These are phyloP conservation scores for Proterorhinus semilunaris DNA, from an alignment of 2,113 vertebrate species.

Conservation along the genomic window DNA sequence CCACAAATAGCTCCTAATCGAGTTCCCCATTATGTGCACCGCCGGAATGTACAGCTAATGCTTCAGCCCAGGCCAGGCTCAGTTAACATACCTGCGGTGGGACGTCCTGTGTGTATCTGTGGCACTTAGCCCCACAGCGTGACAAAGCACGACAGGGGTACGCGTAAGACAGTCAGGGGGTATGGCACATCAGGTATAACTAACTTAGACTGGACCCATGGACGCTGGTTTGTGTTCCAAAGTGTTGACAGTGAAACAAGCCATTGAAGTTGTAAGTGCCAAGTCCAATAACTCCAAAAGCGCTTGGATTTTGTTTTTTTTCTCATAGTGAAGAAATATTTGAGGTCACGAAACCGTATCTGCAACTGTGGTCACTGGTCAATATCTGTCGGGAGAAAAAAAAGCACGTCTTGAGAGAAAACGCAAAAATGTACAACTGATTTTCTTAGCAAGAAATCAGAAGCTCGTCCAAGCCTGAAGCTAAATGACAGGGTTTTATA, in stretches of 20 bases:
- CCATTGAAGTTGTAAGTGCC: neutral
- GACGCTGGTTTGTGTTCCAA: neutral
- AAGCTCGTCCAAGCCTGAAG: too few relatives aligned
- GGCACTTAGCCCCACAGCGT: constrained; percentile 47
- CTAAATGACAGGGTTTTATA: too few relatives aligned
- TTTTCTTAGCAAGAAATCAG: too few relatives aligned
- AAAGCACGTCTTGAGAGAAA: neutral
- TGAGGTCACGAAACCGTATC: neutral
- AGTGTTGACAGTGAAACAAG: neutral
- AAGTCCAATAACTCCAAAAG: neutral
- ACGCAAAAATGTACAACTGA: too few relatives aligned
- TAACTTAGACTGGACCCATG: constrained; percentile 11
- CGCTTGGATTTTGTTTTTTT: neutral
- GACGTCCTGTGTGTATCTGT: constrained; percentile 47
- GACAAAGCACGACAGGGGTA: constrained; percentile 41
- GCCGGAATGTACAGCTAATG: constrained; percentile 71
- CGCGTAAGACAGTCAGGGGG: constrained; percentile 24
- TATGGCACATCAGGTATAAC: constrained; percentile 24
- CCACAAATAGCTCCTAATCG: constrained; percentile 70
- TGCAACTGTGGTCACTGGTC: constrained; percentile 1
- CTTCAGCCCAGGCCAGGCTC: constrained; percentile 61
- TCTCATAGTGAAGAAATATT: neutral
- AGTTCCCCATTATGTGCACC: constrained; percentile 65
- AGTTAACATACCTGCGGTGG: constrained; percentile 56
- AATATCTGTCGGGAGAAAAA: constrained; percentile 1